A percentile compares a stretch with the other conserved stretches of the same genome.
phyloP scores from a whole-genome alignment of 2,888 invertebrate species.

The Vandiemenella viatica region DNA sequence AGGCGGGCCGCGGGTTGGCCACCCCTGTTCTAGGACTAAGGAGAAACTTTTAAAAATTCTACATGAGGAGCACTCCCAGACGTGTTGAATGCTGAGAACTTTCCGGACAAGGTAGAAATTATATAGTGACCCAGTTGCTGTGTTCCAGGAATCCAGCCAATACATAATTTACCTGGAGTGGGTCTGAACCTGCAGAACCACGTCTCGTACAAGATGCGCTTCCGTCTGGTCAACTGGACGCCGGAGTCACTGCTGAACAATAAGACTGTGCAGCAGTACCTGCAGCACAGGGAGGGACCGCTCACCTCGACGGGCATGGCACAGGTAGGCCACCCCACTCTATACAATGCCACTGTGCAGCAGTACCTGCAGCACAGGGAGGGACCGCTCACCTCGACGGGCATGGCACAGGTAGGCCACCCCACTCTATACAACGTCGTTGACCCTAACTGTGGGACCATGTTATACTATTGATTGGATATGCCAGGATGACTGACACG shows the following conservation, averaged over 20 bases:
- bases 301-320: slow-evolving; percentile 10
- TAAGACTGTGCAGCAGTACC: slow-evolving; percentile 3
- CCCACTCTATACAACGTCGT: slow-evolving; percentile 4
- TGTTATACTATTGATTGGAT: too few species aligned
- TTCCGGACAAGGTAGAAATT: too few species aligned
- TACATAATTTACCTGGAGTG: slow-evolving; percentile 5
- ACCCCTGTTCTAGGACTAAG: too few species aligned
- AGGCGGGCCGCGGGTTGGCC: too few species aligned
- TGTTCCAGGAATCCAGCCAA: slow-evolving; percentile 5
- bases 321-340: slow-evolving; percentile 5
- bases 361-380: slow-evolving; percentile 3
- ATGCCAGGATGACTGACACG: too few species aligned
- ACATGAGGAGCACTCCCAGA: too few species aligned
- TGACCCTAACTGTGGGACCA: too few species aligned
- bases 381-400: slow-evolving; percentile 9
- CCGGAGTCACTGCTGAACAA: not conserved
- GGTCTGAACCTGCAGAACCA: slow-evolving; percentile 11
- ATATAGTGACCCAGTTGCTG: too few species aligned
- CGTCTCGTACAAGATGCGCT: slow-evolving; percentile 3
- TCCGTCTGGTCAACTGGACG: slow-evolving; percentile 3
- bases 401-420: slow-evolving; percentile 7
- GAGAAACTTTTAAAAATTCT: too few species aligned
- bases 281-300: slow-evolving; percentile 4
- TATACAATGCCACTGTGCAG: slow-evolving; percentile 4
- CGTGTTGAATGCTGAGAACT: too few species aligned